Base-by-base conservation (phyloP, 1,140 invertebrate species). In the Temnothorax longispinosus region DNA sequence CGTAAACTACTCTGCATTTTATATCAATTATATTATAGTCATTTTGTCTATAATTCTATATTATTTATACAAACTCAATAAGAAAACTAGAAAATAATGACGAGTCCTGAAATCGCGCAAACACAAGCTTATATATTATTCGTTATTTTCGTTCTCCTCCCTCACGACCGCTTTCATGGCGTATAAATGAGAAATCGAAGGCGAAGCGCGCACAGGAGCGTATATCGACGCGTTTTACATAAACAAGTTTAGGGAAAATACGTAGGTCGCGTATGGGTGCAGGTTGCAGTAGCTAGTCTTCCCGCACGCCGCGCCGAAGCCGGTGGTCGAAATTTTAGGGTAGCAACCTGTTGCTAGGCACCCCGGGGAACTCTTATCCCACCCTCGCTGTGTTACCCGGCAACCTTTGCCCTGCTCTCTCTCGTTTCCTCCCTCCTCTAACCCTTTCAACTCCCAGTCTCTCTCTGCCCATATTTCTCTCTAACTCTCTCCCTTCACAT, bases 281-380 rank as follows among this genome's bases (percentile, higher is more conserved):
- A 44, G 21, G 10, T 64, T 47, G 41, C 4, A 47, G 44, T n/a
- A 89, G 60, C 69, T 41, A 64, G 41, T 58, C 85, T 86, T 85
- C 35, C 18, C 54, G 64, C 41, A 21, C 35, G 18, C 15, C 60
- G 47, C 67, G 11, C 54, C 38, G 27, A 62, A 56, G 88, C 54
- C 38, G 32, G 65, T 60, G 88, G 88, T 89, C 88, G 87, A 89
- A 94, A 93, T 94, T 94, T 93, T 93, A 91, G 93, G 92, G 90
- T 93, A 91, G 92, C 94, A 93, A 95, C 94, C 94, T 94, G 94
- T 95, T 95, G 94, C 94, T 93, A 95, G 93, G 94, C 93, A 94
- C 93, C 93, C 93, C 92, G 90, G 91, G 90, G 91, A 93, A 88
- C 91, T 93, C 92, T 93, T 92, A 92, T 88, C 89, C 85, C 87